These are phyloP conservation scores for Acrobasis suavella DNA, from an alignment of 2,888 invertebrate genomes.

Conservation along the genomic window DNA sequence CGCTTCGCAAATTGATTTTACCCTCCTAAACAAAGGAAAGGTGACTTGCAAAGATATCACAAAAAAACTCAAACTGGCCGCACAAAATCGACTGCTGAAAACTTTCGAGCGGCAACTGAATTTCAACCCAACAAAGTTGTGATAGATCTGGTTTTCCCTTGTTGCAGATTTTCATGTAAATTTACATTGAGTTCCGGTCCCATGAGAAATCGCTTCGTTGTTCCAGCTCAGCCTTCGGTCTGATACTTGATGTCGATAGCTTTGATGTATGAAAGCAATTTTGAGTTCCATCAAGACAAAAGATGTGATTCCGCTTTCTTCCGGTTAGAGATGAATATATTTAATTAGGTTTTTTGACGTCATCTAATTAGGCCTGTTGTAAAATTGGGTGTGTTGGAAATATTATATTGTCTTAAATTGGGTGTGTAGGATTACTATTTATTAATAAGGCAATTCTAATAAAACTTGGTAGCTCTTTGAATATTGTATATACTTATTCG, in stretches of 20 bases:
- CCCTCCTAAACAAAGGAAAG: background rate
- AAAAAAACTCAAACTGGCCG: background rate
- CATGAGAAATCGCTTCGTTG: background rate
- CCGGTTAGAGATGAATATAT: too few relatives aligned
- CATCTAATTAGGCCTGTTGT: too few relatives aligned
- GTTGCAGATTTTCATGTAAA: background rate
- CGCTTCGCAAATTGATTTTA: background rate
- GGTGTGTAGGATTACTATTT: too few relatives aligned
- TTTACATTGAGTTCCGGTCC: constrained; percentile 1
- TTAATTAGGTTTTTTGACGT: too few relatives aligned
- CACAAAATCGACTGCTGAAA: background rate
- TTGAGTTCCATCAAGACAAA: background rate
- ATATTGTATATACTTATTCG: too few relatives aligned
- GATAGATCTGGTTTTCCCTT: background rate
- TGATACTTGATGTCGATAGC: constrained; percentile 6
- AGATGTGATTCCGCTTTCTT: background rate
- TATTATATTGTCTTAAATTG: too few relatives aligned
- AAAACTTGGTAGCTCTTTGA: too few relatives aligned
- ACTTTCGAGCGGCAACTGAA: background rate
- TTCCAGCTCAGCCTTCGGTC: background rate
- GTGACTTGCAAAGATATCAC: background rate
- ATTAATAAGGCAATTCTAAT: too few relatives aligned
- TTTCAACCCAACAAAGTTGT: background rate
- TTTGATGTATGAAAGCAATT: constrained; percentile 8
- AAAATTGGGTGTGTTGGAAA: too few relatives aligned